A percentile compares a stretch with the other conserved stretches of the same genome.
Evolutionary conservation across 23 tunicate genomes (phyloP).

Genomic region (Styela plicata): DNA sequence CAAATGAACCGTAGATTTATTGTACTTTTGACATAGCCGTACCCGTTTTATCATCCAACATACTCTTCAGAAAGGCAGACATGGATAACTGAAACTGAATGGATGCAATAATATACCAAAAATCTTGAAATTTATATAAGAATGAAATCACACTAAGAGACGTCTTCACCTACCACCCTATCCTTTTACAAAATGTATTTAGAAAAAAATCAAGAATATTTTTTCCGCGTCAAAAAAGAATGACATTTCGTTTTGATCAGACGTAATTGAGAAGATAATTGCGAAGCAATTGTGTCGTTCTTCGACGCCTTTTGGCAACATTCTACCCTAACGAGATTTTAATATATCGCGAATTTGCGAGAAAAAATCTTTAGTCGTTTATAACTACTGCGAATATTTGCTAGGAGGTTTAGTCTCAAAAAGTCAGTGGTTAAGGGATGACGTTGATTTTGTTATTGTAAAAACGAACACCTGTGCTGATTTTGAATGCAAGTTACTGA

Average conservation of each 20-base stretch:
- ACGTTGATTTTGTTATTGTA: not conserved
- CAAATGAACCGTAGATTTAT: too few relatives aligned
- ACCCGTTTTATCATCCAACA: too few relatives aligned
- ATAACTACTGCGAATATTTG: not conserved
- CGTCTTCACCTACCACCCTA: not conserved
- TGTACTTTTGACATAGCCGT: too few relatives aligned
- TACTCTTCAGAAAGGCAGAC: too few relatives aligned
- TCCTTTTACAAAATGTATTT: not conserved
- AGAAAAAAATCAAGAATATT: not conserved
- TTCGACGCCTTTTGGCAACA: not conserved
- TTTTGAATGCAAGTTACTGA: too few relatives aligned
- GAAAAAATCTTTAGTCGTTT: not conserved
- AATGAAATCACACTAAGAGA: too few relatives aligned
- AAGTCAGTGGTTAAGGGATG: not conserved
- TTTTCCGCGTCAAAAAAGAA: not conserved
- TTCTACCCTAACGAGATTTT: not conserved
- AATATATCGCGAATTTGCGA: not conserved
- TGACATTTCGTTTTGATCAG: not conserved
- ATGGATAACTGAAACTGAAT: too few relatives aligned
- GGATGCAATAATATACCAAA: too few relatives aligned
- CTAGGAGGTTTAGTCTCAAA: not conserved
- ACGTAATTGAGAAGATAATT: not conserved
- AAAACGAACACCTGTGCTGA: too few relatives aligned
- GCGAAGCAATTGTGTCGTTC: not conserved
- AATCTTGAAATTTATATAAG: too few relatives aligned